These are phyloP conservation scores for Coptodon bakossiorum DNA, from an alignment of 2,113 vertebrate species.

Conservation along the genomic window DNA sequence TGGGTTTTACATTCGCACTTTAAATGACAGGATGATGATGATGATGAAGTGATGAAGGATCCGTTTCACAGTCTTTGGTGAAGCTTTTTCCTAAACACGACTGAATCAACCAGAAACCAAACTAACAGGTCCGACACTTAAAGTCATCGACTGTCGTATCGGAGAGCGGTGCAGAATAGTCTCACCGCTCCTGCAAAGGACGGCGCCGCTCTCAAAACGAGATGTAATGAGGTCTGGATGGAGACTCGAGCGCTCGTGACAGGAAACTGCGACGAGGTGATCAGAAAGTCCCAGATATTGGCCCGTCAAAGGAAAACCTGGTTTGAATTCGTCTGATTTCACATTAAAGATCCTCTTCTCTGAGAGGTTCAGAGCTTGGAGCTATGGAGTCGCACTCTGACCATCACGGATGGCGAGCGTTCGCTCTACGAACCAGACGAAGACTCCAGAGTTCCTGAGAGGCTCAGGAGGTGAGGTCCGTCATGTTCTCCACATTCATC, in stretches of 20 bases:
- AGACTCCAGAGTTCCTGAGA: rapidly evolving
- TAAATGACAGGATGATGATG: background rate
- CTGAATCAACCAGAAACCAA: background rate
- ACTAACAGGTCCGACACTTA: rapidly evolving
- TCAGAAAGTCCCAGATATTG: background rate
- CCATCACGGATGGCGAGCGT: background rate
- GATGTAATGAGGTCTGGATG: rapidly evolving
- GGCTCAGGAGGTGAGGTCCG: background rate
- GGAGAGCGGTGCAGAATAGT: background rate
- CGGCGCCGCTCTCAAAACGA: rapidly evolving
- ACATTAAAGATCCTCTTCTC: background rate
- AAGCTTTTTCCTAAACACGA: background rate
- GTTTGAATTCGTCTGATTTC: background rate
- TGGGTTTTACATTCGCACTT: background rate
- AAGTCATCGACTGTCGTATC: rapidly evolving
- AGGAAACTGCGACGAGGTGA: background rate
- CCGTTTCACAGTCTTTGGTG: background rate
- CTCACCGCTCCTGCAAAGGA: background rate
- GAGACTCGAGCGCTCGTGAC: background rate
- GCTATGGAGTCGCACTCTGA: background rate
- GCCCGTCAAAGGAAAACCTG: background rate
- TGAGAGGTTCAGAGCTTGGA: background rate
- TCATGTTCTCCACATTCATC: background rate
- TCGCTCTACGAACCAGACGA: background rate
- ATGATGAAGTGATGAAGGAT: background rate